Conservation (phyloP, 2,797 vertebrate genomes). For the Lutjanus argentimaculatus region DNA sequence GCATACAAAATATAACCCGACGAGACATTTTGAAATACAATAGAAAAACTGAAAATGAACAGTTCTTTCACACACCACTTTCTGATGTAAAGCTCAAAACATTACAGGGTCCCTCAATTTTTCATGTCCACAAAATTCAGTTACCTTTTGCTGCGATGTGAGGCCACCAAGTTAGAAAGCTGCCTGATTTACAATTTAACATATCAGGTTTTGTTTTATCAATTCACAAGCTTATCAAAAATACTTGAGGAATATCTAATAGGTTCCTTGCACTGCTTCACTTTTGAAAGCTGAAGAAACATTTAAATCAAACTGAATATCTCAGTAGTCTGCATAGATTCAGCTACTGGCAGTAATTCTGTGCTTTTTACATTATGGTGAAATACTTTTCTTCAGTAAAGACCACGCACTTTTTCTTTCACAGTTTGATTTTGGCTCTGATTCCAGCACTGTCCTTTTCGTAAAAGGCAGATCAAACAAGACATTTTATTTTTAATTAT, state of each 20-base stretch:
- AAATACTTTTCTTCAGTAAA: not conserved
- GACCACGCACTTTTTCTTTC: not conserved
- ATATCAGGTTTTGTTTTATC: too few species aligned
- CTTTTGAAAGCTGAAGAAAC: not conserved
- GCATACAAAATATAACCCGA: not conserved
- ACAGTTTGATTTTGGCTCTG: conserved; percentile 10
- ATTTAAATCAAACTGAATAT: not conserved
- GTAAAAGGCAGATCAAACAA: conserved; percentile 21
- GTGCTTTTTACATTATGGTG: not conserved
- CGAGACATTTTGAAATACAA: not conserved
- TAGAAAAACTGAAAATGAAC: not conserved
- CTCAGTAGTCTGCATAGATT: not conserved
- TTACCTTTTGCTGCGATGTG: not conserved
- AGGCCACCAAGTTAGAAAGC: not conserved
- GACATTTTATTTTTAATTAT: conserved; percentile 37
- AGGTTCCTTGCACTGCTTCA: not conserved
- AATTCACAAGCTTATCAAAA: not conserved
- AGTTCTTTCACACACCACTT: not conserved
- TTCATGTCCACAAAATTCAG: not conserved
- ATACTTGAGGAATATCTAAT: not conserved
- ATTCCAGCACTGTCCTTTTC: conserved; percentile 14
- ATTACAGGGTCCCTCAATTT: not conserved
- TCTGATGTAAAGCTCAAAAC: not conserved
- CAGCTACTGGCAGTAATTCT: not conserved
- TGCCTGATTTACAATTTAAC: not conserved